Evolutionary conservation across 2,113 vertebrate genomes (phyloP).

Genomic region (Formicarius rufipectus): DNA sequence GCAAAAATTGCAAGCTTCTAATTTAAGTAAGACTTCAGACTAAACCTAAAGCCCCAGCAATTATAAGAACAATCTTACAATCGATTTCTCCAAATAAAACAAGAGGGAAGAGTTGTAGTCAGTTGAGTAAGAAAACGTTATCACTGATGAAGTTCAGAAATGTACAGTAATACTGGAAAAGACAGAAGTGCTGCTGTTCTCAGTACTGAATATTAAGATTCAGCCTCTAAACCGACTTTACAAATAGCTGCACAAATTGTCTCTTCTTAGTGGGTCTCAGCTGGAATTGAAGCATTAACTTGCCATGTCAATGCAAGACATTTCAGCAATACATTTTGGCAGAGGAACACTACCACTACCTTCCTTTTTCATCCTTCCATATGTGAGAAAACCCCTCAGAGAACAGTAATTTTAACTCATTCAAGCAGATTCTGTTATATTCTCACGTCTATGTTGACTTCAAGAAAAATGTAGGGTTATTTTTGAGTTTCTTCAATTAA

Average conservation of each 20-base stretch:
- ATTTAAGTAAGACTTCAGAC: neutral
- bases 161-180: neutral
- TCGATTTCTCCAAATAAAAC: neutral
- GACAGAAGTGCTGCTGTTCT: slow-evolving; percentile 4
- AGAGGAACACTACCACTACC: neutral
- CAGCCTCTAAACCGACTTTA: neutral
- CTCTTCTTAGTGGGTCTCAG: neutral
- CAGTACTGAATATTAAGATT: neutral
- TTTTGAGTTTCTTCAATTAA: neutral
- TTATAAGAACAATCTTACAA: neutral
- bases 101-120: neutral
- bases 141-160: neutral
- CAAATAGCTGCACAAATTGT: neutral
- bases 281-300: neutral
- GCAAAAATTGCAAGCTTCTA: neutral
- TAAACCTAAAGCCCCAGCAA: neutral
- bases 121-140: neutral
- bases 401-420: neutral
- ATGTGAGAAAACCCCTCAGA: neutral
- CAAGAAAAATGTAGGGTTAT: neutral
- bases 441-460: neutral
- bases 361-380: neutral
- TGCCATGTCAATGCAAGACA: neutral
- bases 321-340: neutral
- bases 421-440: neutral